Percentiles rank a stretch among this genome's conserved stretches.
Conservation (phyloP, 2,888 invertebrate species). For the Elmis aenea region DNA sequence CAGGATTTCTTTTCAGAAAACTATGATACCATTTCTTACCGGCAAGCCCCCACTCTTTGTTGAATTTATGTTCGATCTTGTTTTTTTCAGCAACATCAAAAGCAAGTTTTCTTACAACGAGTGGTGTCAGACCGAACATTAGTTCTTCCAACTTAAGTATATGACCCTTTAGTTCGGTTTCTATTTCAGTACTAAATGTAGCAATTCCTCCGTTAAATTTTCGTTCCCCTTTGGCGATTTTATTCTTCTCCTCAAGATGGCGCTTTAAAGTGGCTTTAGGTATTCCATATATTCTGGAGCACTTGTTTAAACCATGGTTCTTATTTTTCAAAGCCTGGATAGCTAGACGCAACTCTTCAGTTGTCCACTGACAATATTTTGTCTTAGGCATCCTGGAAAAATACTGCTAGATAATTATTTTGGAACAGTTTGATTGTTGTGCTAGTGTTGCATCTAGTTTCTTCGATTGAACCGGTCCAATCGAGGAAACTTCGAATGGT, state of each 20-base stretch:
- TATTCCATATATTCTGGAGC: slow-evolving; percentile 5
- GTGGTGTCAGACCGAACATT: slow-evolving; percentile 12
- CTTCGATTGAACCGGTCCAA: slow-evolving; percentile 2
- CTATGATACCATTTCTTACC: slow-evolving; percentile 17
- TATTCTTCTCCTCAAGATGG: slow-evolving; percentile 8
- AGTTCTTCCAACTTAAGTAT: slow-evolving; percentile 10
- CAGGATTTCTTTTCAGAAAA: slow-evolving; percentile 17
- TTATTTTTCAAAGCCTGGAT: slow-evolving; percentile 8
- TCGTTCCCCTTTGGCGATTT: no score
- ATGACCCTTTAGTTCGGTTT: slow-evolving; percentile 9
- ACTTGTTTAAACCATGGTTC: slow-evolving; percentile 10
- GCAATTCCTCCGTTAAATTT: slow-evolving; percentile 4
- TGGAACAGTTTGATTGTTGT: no score
- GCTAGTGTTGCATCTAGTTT: no score
- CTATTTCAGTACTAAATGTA: slow-evolving; percentile 9
- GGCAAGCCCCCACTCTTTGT: slow-evolving; percentile 14
- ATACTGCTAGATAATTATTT: no score
- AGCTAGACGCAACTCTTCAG: no score
- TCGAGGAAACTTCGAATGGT: background rate
- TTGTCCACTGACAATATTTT: no score
- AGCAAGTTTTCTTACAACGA: slow-evolving; percentile 9
- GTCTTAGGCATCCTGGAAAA: no score
- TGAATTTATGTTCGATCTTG: slow-evolving; percentile 7
- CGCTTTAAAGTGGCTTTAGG: slow-evolving; percentile 14
- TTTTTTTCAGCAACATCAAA: slow-evolving; percentile 12